Percentiles rank a stretch among this genome's conserved stretches.
Evolutionary conservation across 1,140 invertebrate genomes (phyloP).

Genomic region (Bathynomus jamesi): DNA sequence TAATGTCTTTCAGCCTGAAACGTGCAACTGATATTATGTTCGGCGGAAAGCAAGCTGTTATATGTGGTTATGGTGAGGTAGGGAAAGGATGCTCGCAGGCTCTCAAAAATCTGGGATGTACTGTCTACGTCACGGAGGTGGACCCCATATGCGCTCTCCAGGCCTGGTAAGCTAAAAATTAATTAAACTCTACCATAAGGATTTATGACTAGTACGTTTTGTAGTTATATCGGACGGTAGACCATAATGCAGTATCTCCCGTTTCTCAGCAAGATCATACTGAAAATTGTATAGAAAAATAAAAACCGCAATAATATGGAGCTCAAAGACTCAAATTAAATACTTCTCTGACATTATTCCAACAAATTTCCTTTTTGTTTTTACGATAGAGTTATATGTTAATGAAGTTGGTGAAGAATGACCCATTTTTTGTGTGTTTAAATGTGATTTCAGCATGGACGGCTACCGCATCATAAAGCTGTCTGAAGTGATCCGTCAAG

Average conservation of each 20-base stretch:
- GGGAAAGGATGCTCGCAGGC: constrained; percentile 96
- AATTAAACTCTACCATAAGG: background rate
- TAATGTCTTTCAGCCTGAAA: constrained; percentile 68
- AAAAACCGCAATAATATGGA: no score
- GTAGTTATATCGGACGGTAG: background rate
- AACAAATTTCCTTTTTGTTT: no score
- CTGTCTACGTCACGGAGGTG: constrained; percentile 93
- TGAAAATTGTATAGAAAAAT: no score
- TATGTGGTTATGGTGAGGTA: constrained; percentile 96
- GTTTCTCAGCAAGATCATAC: no score
- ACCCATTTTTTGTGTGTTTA: no score
- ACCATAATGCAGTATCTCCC: no score
- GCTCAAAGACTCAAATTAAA: no score
- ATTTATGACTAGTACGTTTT: background rate
- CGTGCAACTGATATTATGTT: constrained; percentile 97
- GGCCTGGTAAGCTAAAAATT: constrained; percentile 63
- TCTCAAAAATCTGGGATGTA: constrained; percentile 85
- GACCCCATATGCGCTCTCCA: constrained; percentile 97
- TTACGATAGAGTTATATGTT: no score
- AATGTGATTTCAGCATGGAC: constrained; percentile 98
- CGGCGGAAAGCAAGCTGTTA: constrained; percentile 91
- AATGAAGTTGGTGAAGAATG: no score
- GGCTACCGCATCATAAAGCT: constrained; percentile 91
- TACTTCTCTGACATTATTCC: no score
- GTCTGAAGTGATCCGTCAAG: constrained; percentile 53